Conservation (phyloP, 2,797 vertebrate genomes). For the Enteromius anoplus region DNA sequence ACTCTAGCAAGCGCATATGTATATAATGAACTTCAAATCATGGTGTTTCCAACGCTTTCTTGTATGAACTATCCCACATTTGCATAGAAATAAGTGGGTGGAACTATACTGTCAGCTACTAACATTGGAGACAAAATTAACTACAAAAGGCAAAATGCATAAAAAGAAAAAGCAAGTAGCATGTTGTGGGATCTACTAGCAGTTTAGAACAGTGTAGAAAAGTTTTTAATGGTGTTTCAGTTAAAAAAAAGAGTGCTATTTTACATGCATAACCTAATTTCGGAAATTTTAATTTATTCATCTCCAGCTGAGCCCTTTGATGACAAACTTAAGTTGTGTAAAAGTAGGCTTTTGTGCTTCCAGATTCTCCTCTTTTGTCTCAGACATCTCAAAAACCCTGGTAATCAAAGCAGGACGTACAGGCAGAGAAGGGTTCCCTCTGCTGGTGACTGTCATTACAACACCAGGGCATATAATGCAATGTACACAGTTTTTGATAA, state of each 20-base stretch:
- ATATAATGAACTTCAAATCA: background rate
- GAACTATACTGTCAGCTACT: no score
- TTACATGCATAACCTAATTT: background rate
- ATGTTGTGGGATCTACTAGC: background rate
- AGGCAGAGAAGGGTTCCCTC: constrained; percentile 19
- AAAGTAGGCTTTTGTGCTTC: background rate
- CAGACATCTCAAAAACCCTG: background rate
- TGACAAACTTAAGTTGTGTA: background rate
- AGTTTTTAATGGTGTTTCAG: background rate
- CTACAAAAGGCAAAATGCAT: background rate
- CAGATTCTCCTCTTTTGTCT: constrained; percentile 1
- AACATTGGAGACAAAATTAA: no score
- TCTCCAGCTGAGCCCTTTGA: background rate
- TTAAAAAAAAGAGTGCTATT: background rate
- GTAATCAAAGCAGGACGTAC: background rate
- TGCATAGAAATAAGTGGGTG: background rate
- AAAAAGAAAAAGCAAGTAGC: no score
- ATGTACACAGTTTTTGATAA: background rate
- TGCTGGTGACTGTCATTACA: constrained; percentile 19
- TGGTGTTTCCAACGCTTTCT: background rate
- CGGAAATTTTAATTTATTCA: background rate
- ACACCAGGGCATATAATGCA: background rate
- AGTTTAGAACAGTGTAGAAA: no score
- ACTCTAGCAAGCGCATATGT: background rate
- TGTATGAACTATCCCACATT: background rate